Conservation (phyloP, 2,113 vertebrate species). For the Dipodomys stephensi region DNA sequence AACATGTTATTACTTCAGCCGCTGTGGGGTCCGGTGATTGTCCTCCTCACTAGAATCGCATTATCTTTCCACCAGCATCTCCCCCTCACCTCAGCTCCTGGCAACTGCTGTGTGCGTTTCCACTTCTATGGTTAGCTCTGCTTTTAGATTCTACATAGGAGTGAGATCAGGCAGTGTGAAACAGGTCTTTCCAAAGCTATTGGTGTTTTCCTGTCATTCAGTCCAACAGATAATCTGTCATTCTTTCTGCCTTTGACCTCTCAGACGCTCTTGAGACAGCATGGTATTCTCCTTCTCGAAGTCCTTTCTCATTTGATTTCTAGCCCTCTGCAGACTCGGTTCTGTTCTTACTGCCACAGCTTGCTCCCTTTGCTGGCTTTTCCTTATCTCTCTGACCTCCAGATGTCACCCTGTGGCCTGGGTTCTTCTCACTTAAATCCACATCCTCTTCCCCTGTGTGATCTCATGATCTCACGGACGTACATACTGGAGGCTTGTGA, state of each 20-base stretch:
- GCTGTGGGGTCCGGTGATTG: neutral
- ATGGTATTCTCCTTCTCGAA: neutral
- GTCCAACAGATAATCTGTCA: rapidly evolving
- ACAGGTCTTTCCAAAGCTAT: neutral
- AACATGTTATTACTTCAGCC: neutral
- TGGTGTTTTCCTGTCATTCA: neutral
- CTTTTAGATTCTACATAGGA: too few species aligned
- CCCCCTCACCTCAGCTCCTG: neutral
- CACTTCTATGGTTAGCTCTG: neutral
- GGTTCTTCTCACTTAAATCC: neutral
- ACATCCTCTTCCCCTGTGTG: neutral
- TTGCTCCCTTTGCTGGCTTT: neutral
- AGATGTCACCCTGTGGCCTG: neutral
- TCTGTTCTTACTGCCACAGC: neutral
- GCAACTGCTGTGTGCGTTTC: neutral
- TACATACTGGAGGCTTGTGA: neutral
- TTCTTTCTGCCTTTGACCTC: neutral
- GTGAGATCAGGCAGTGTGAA: neutral
- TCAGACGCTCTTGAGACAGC: neutral
- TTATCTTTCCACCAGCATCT: neutral
- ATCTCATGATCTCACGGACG: neutral
- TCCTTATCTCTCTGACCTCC: neutral
- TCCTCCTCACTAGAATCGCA: neutral
- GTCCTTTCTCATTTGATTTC: neutral
- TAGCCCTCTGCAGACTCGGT: neutral